phyloP scores from a whole-genome alignment of 1,140 invertebrate genomes.

The Pinna nobilis region DNA sequence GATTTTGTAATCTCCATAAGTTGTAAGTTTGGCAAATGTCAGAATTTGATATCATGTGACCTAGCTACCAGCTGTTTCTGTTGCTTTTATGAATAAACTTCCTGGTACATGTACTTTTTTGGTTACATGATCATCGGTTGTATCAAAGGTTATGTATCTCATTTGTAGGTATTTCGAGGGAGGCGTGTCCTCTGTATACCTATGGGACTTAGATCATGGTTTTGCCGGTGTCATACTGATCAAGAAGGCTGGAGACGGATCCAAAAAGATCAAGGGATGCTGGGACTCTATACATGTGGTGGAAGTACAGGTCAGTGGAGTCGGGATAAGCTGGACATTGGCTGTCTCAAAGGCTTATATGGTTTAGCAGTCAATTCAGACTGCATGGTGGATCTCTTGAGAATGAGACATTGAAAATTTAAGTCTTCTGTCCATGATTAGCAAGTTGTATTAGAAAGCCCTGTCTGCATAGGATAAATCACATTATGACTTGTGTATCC shows the following conservation, averaged over 20 bases:
- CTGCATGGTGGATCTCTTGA: too few relatives aligned
- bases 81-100: background rate
- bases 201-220: slow-evolving; percentile 99
- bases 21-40: background rate
- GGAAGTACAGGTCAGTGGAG: slow-evolving; percentile 85
- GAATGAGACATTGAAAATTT: too few relatives aligned
- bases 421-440: too few relatives aligned
- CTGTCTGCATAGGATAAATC: too few relatives aligned
- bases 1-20: too few relatives aligned
- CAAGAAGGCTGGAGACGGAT: slow-evolving; percentile 98
- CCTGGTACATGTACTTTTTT: background rate
- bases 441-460: too few relatives aligned
- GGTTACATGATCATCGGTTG: too few relatives aligned
- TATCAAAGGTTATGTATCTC: background rate
- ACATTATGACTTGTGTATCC: too few relatives aligned
- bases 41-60: too few relatives aligned
- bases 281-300: slow-evolving; percentile 99
- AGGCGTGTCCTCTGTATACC: slow-evolving; percentile 98
- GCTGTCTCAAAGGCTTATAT: background rate
- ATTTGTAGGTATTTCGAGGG: slow-evolving; percentile 91
- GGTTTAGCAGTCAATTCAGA: too few relatives aligned
- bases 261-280: slow-evolving; percentile 97
- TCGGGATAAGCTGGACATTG: background rate
- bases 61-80: background rate
- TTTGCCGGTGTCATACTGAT: slow-evolving; percentile 99